Base-by-base conservation (phyloP, 1,140 invertebrate genomes). In the Euwallacea similis region DNA sequence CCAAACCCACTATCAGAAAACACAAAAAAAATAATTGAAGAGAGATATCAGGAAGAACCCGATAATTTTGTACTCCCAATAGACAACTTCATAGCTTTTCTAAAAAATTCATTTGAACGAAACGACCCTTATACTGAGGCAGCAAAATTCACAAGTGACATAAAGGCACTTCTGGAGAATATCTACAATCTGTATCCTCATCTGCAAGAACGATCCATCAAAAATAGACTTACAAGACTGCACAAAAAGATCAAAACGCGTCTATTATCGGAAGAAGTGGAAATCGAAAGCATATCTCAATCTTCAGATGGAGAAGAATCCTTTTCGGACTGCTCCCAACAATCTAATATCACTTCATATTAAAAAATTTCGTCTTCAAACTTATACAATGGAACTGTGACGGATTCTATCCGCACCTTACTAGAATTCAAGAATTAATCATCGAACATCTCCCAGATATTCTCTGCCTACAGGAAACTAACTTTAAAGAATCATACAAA, bases 301-400 rank as follows among this genome's bases (percentile, higher is more conserved):
- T 50, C n/a, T 13, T 50, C 46, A 50, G 9, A 50, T 50, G 9
- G 46, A 50, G 46, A 50, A 11, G 46, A 50, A 11, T 6, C 46
- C 13, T 13, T 50, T 13, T 50, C 46, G 13, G 46, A 50, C 46
- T 50, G 46, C 6, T 50, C 46, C 6, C 46, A 50, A 50, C 46
- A 50, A 2, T 50, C 46, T 10, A 50, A 50, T 50, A 50, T 13
- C 46, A 50, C 46, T 2, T 11, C 46, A 50, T 53, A 65, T 3
- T 13, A 46, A 43, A 63, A n/a, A 7, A 21, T 7, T 0, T 33
- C 7, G n/a, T 65, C 50, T 33, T 50, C 44, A n/a, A 53, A 41
- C 13, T 50, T 50, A 50, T 69, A 7, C 68, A 69, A 42, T 69
- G 68, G 68, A 69, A 69, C 33, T 54, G 42, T 21, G 46, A 60